Evolutionary conservation across 2,797 vertebrate species (phyloP), one percentile per base, ranked within the genome.

Genomic region (Manis crassicaudata): DNA sequence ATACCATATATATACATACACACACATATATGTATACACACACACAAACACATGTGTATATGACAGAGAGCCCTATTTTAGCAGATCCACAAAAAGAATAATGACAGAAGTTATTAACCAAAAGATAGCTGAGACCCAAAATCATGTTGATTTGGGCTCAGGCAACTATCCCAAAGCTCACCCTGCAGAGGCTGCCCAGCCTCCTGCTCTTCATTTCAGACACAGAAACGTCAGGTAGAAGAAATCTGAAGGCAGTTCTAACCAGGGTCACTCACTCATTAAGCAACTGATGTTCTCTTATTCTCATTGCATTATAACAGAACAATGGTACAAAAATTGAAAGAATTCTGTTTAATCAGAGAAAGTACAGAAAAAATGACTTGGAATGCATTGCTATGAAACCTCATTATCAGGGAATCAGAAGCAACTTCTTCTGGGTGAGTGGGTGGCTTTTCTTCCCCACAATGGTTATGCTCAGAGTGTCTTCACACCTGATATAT

Each of bases 321-420:
- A 90, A 88, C 62, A 94, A 60, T 96, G 76, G 25, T n/a, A 70
- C 11, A 73, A 43, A 58, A 75, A 90, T 2, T 6, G 54, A 89
- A 82, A 96, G 85, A 75, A 52, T 75, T 86, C 52, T 63, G 9
- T 73, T 76, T 84, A 58, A 93, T 81, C 89, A 96, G 67, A 88
- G 54, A 88, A 89, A 67, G 58, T 32, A 80, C 35, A 60, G 67
- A 70, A 75, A 80, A 68, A 46, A 20, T 96, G 70, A 92, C 82
- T 82, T 67, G 90, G 89, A 89, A 16, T 58, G 50, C 20, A 5
- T 3, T 70, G 46, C 46, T 27, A 27, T 8, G 18, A 23, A 56
- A 13, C 16, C 14, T 29, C 18, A 23, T 43, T 70, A 77, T 14
- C 13, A 6, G 46, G 46, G n/a, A 87, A 62, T n/a, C 11, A 3